A percentile compares a stretch with the other conserved stretches of the same genome.
These are phyloP conservation scores for Pollenia amentaria DNA, from an alignment of 2,888 invertebrate genomes.

Conservation along the genomic window DNA sequence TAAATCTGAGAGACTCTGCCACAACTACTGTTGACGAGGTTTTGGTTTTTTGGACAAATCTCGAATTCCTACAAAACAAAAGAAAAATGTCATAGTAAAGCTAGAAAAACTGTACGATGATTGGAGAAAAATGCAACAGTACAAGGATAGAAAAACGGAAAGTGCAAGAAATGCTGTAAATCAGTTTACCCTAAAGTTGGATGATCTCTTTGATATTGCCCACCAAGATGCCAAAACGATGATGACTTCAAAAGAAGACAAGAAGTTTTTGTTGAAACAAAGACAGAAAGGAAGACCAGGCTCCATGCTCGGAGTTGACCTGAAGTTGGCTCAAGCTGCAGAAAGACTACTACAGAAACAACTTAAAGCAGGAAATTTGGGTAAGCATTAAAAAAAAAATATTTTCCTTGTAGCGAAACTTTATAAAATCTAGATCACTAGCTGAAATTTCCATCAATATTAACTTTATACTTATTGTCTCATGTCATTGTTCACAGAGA, in stretches of 20 bases:
- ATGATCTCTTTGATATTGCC: too few species aligned
- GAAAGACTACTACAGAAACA: too few species aligned
- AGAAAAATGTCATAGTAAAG: conserved; percentile 23
- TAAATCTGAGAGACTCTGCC: background rate
- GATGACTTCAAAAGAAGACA: too few species aligned
- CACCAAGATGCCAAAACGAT: too few species aligned
- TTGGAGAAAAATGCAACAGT: conserved; percentile 30
- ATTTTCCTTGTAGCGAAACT: conserved; percentile 18
- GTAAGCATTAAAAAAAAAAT: conserved; percentile 37
- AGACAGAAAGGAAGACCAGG: too few species aligned
- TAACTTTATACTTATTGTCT: too few species aligned
- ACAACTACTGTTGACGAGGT: too few species aligned
- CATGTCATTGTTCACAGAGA: conserved; percentile 1
- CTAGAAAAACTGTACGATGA: conserved; percentile 17
- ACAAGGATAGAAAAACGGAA: too few species aligned
- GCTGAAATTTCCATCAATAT: too few species aligned
- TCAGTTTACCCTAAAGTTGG: conserved; percentile 1
- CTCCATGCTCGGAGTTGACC: background rate
- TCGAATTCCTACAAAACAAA: background rate
- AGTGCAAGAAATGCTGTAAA: too few species aligned
- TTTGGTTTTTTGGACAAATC: too few species aligned
- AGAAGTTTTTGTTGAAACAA: too few species aligned
- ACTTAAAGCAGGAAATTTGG: conserved; percentile 3
- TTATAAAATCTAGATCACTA: conserved; percentile 32
- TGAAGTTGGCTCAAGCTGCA: background rate